Evolutionary conservation across 2,113 vertebrate genomes (phyloP).

Genomic region (Taxidea taxus): DNA sequence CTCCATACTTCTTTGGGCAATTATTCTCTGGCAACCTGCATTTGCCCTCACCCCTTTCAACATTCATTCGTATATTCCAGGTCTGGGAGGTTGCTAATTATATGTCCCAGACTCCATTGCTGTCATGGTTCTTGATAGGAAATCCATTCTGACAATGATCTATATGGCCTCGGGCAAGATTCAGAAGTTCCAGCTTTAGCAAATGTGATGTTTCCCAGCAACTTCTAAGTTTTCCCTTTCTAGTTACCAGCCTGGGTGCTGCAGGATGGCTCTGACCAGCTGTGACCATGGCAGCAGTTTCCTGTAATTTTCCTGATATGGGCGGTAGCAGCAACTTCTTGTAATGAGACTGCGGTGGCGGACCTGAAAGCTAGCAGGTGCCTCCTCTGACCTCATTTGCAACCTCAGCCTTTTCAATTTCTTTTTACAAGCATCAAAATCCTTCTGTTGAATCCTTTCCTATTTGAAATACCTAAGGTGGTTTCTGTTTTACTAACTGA

Average conservation of each 20-base stretch:
- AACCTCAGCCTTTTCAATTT: neutral
- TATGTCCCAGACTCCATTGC: neutral
- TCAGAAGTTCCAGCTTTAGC: neutral
- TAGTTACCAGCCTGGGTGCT: neutral
- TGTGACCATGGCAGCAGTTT: neutral
- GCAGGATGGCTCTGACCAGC: neutral
- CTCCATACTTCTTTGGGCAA: neutral
- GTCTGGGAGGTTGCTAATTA: neutral
- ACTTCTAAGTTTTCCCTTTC: neutral
- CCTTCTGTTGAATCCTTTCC: neutral
- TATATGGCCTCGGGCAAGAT: neutral
- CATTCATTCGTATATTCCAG: neutral
- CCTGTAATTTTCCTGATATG: neutral
- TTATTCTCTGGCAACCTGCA: neutral
- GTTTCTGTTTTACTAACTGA: neutral
- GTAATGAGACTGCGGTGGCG: neutral
- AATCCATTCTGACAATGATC: neutral
- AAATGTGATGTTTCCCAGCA: constrained; percentile 7
- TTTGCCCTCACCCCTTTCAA: neutral
- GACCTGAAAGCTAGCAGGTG: neutral
- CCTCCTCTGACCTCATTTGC: neutral
- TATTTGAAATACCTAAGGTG: neutral
- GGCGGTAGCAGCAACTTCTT: neutral
- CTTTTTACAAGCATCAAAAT: neutral
- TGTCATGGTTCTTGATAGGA: neutral